These are phyloP conservation scores for Melanaphis sacchari DNA, from an alignment of 1,140 invertebrate genomes.

Conservation along the genomic window DNA sequence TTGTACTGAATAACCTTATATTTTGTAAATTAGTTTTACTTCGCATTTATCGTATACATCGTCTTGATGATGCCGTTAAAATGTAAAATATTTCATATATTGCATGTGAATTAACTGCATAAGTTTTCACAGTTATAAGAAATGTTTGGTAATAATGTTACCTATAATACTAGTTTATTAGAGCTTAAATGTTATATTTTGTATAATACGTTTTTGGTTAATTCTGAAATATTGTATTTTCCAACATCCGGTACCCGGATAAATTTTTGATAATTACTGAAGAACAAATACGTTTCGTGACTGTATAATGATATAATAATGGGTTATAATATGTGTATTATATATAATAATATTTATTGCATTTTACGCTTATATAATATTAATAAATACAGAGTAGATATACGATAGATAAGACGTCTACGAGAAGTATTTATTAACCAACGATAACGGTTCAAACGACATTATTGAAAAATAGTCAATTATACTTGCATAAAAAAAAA, in stretches of 20 bases:
- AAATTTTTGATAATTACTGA: background rate
- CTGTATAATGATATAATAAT: background rate
- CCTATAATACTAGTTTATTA: no score
- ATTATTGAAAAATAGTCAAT: background rate
- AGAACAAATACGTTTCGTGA: background rate
- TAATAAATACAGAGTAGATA: background rate
- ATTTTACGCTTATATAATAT: background rate
- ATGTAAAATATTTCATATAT: background rate
- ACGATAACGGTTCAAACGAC: background rate
- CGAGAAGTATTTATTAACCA: background rate
- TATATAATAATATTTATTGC: background rate
- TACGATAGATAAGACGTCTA: background rate
- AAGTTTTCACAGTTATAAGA: background rate
- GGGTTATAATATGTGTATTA: background rate
- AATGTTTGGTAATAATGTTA: background rate
- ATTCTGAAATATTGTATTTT: background rate
- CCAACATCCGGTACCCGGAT: background rate
- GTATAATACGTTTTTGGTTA: background rate
- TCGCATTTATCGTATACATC: background rate
- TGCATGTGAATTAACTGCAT: background rate
- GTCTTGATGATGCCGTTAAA: background rate
- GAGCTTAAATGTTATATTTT: no score
- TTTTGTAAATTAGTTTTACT: background rate
- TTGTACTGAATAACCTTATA: background rate
- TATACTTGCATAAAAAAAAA: background rate